Conservation (phyloP, 2,888 invertebrate genomes). For the Alitta virens region DNA sequence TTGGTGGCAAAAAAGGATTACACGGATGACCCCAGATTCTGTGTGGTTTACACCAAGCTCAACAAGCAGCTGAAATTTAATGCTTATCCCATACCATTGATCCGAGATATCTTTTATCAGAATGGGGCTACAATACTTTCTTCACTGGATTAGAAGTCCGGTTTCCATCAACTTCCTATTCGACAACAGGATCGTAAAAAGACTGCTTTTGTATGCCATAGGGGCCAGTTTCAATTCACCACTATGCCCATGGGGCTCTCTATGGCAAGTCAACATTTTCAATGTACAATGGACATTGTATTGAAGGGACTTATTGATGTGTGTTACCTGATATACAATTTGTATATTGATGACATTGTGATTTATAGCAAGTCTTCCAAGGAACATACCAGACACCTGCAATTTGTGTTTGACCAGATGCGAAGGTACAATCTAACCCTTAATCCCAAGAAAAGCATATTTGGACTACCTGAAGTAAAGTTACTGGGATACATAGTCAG, state of each 20-base stretch:
- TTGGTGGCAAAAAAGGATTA: no score
- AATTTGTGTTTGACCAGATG: conserved; percentile 17
- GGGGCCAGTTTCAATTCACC: conserved; percentile 19
- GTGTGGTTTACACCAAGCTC: no score
- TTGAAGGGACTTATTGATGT: conserved; percentile 5
- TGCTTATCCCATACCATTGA: no score
- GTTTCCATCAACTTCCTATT: no score
- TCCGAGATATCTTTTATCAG: no score
- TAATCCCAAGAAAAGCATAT: conserved; percentile 22
- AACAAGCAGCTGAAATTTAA: no score
- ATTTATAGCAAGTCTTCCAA: conserved; percentile 7
- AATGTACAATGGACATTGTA: conserved; percentile 19
- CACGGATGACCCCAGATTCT: no score
- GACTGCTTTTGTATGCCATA: conserved; percentile 18
- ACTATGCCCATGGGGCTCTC: conserved; percentile 24
- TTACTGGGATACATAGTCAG: conserved; percentile 18
- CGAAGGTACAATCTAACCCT: conserved; percentile 12
- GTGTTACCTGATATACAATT: conserved; percentile 4
- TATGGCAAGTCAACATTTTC: conserved; percentile 21
- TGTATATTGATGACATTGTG: conserved; percentile 26
- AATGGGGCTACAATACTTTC: no score
- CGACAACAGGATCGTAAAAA: no score
- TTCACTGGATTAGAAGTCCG: no score
- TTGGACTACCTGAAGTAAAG: conserved; percentile 14
- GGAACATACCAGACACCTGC: conserved; percentile 17